Conservation (phyloP, 2,113 vertebrate genomes). For the Rhizomys pruinosus region DNA sequence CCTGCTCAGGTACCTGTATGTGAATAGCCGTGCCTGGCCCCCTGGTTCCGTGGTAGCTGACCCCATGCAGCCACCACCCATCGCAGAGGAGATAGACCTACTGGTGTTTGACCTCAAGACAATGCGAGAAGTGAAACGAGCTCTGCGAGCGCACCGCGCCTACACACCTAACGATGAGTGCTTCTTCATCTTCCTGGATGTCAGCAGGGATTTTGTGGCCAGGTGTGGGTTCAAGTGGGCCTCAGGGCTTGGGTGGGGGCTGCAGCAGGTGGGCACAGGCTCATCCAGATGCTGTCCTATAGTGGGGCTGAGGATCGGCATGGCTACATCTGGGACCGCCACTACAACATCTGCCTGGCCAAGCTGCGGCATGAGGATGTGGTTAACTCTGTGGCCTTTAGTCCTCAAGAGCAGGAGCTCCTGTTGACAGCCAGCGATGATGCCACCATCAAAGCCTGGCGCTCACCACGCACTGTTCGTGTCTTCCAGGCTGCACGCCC, state of each 20-base stretch:
- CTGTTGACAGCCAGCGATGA: conserved; percentile 96
- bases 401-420: conserved; percentile 96
- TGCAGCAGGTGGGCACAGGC: not conserved
- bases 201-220: conserved; percentile 97
- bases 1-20: conserved; percentile 93
- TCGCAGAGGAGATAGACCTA: conserved; percentile 96
- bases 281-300: not conserved
- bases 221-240: conserved; percentile 85
- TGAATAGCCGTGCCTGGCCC: conserved; percentile 98
- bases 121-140: conserved; percentile 93
- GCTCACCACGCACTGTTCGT: conserved; percentile 90
- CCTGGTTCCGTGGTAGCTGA: conserved; percentile 93
- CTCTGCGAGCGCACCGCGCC: conserved; percentile 93
- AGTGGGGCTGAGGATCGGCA: conserved; percentile 97
- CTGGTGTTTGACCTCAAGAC: conserved; percentile 97
- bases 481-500: conserved; percentile 78
- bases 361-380: conserved; percentile 94
- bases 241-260: not conserved
- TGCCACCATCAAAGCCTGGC: conserved; percentile 96
- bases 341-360: conserved; percentile 97
- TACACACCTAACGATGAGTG: conserved; percentile 97
- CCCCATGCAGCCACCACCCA: conserved; percentile 96
- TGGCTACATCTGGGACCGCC: conserved; percentile 98
- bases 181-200: conserved; percentile 98
- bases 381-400: conserved; percentile 97